Evolutionary conservation across 2,113 vertebrate species (phyloP).

Genomic region (Oryctolagus cuniculus): mOryCun1.1 NC_091438.1:36485001-36485500

Average conservation of each 20-base stretch:
- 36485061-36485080: neutral
- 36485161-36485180: neutral
- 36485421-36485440: neutral
- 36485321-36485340: constrained; percentile 65
- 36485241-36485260: constrained; percentile 49
- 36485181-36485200: neutral
- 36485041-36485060: neutral
- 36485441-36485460: too few species aligned
- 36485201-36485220: constrained; percentile 26
- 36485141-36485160: neutral
- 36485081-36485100: neutral
- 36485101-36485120: constrained; percentile 24
- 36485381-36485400: constrained; percentile 38
- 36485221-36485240: constrained; percentile 37
- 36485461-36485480: neutral
- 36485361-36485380: constrained; percentile 51
- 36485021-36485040: neutral
- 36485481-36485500: constrained; percentile 37
- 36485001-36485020: neutral
- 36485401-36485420: neutral
- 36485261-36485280: constrained; percentile 45
- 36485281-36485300: constrained; percentile 57
- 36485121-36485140: constrained; percentile 56
- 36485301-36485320: constrained; percentile 51
- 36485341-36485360: constrained; percentile 65